Percentiles rank a stretch among this genome's conserved stretches.
phyloP scores from a whole-genome alignment of 2,888 invertebrate genomes.

The Trissolcus japonicus region DNA sequence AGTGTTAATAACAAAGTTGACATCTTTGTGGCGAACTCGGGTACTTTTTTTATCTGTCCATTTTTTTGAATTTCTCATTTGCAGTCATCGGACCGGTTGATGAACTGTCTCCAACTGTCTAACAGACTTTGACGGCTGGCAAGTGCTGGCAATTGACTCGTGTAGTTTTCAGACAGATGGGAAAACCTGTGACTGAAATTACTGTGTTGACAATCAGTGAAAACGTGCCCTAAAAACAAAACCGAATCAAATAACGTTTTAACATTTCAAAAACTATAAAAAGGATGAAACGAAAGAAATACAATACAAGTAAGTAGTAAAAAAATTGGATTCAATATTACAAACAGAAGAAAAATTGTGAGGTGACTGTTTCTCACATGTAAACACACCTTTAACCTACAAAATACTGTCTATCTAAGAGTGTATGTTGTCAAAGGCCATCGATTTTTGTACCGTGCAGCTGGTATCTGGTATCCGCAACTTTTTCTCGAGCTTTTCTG shows the following conservation, averaged over 20 bases:
- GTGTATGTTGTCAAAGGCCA: conserved; percentile 11
- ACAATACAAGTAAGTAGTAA: not conserved
- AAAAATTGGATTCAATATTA: not conserved
- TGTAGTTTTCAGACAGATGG: too few species aligned
- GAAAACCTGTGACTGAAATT: too few species aligned
- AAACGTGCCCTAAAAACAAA: too few species aligned
- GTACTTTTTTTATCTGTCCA: not conserved
- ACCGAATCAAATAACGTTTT: not conserved
- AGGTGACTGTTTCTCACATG: not conserved
- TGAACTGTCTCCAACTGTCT: too few species aligned
- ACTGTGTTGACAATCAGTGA: too few species aligned
- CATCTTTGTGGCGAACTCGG: not conserved
- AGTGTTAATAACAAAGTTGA: not conserved
- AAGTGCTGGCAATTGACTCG: too few species aligned
- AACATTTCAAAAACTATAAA: not conserved
- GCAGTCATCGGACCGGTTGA: not conserved
- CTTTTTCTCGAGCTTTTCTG: conserved; percentile 16
- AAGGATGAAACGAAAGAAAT: not conserved
- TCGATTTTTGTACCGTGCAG: conserved; percentile 31
- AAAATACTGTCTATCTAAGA: not conserved
- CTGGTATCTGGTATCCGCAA: conserved; percentile 18
- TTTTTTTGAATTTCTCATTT: not conserved
- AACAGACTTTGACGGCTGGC: too few species aligned
- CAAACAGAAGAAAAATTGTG: not conserved
- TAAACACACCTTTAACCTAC: not conserved